Base-by-base conservation (phyloP, 2,113 vertebrate genomes). In the Pygoscelis adeliae region DNA sequence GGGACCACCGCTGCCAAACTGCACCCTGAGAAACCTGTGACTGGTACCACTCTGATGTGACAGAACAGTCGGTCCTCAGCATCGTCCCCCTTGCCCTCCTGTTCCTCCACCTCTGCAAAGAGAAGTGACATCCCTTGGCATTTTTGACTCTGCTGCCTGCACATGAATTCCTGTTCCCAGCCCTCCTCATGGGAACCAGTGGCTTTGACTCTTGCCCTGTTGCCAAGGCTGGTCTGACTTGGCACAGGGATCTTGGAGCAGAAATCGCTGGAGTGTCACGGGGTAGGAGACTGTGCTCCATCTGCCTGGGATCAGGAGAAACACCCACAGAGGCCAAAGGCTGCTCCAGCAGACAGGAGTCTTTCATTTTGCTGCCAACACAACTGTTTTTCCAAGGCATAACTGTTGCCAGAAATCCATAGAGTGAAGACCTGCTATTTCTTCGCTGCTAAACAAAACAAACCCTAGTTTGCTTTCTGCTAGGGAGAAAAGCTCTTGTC, bases 331-430 rank as follows among this genome's bases (percentile, higher is more conserved):
- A 62, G 70, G 88, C 74, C 85, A 93, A 72, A 63, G 82, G 47
- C 92, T 94, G 72, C 78, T 96, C 76, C 74, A 94, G 70, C 40
- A 94, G 50, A 80, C 74, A 90, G 40, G 21, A 89, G 40, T 26
- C 52, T 91, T 95, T 85, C 65, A 46, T 82, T 90, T 69, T 86
- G n/a, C 53, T 95, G 93, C 92, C 82, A 97, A 83, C 82, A 93
- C 44, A 90, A 96, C 52, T 96, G 78, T 96, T 97, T 95, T 95
- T 96, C 82, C 66, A 93, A 97, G 66, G 74, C 22, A 2, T 78
- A 58, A n/a, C 58, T 42, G 52, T 77, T 91, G 73, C 85, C 95
- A 94, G 95, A 94, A 96, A 86, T 95, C 49, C 11, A 3, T 53
- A 53, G 78, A 94, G 82, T 94, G 90, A 83, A 91, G 95, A 90